Base-by-base conservation (phyloP, 2,888 invertebrate species). In the Trichogramma dendrolimi region DNA sequence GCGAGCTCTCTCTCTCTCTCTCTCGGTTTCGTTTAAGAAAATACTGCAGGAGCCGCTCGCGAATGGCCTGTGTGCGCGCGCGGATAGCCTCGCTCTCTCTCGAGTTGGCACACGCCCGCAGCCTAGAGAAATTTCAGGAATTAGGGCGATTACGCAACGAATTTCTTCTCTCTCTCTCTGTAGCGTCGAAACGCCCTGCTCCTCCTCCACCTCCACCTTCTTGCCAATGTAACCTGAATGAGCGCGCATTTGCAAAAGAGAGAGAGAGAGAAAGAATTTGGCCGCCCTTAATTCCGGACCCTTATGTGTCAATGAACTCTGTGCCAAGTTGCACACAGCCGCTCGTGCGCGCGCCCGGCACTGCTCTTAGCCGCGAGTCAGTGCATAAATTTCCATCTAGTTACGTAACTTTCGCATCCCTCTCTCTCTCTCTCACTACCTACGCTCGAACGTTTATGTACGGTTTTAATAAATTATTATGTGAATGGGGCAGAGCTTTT, bases 101-200 rank as follows among this genome's bases (percentile, higher is more conserved):
- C 40, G 50, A 60, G 44, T 51, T 40, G 55, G 42, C 67, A 67
- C 64, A 64, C 27, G 56, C 61, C 59, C 64, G 64, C 62, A 40
- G 56, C 58, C 53, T 61, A 49, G 56, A 49, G 50, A 48, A 50
- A 58, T 61, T 64, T 55, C 61, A 40, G 71, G 68, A 70, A 69
- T 64, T 62, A 50, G 61, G 39, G 59, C 59, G 55, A 11, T 62
- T 62, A 44, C 51, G 53, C 46, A 62, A 62, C 50, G 54, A 63
- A 60, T 59, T 52, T 56, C 46, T 59, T 56, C 43, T 55, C 49
- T 60, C 62, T 46, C 57, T 55, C 52, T 10, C 39, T 47, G 7
- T 11, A 42, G 27, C 58, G 49, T 55, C 48, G 58, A 60, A 48
- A 8, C 50, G 48, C 43, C 41, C 48, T 39, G 14, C 46, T 43